A percentile compares a stretch with the other conserved stretches of the same genome.
Evolutionary conservation across 2,888 invertebrate species (phyloP).

Genomic region (Coelinius sp.): DNA sequence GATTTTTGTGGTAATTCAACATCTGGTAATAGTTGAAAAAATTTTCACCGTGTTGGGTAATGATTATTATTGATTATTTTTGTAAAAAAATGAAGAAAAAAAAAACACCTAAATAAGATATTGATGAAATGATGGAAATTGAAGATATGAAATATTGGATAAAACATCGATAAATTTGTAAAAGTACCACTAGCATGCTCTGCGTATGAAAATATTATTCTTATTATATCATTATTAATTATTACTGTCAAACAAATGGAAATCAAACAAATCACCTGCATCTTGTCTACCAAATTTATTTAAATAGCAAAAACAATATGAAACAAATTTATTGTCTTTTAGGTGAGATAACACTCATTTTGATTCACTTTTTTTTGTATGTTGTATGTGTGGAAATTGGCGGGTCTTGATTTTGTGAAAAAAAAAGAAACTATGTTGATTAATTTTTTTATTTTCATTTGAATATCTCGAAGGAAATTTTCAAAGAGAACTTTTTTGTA

Average conservation of each 20-base stretch:
- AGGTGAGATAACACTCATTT: background rate
- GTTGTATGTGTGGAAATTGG: background rate
- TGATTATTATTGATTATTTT: constrained; percentile 68
- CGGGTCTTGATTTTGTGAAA: too few species aligned
- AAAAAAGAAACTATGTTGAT: too few species aligned
- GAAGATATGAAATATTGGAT: constrained; percentile 38
- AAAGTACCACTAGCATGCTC: constrained; percentile 61
- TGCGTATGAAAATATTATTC: constrained; percentile 59
- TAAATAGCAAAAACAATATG: constrained; percentile 61
- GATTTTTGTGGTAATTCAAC: background rate
- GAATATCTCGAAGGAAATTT: too few species aligned
- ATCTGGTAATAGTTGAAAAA: constrained; percentile 50
- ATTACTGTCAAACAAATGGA: constrained; percentile 52
- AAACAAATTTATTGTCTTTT: constrained; percentile 36
- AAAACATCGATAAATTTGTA: constrained; percentile 51
- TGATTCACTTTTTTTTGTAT: background rate
- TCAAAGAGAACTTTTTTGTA: too few species aligned
- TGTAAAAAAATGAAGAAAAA: constrained; percentile 59
- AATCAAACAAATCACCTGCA: constrained; percentile 61
- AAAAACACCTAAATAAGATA: constrained; percentile 15
- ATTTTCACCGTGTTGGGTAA: constrained; percentile 57
- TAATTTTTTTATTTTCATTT: too few species aligned
- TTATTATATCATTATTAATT: constrained; percentile 47
- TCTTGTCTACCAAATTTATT: constrained; percentile 65
- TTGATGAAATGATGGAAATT: constrained; percentile 35